These are phyloP conservation scores for Syrphus vitripennis DNA, from an alignment of 2,888 invertebrate genomes.

Conservation along the genomic window DNA sequence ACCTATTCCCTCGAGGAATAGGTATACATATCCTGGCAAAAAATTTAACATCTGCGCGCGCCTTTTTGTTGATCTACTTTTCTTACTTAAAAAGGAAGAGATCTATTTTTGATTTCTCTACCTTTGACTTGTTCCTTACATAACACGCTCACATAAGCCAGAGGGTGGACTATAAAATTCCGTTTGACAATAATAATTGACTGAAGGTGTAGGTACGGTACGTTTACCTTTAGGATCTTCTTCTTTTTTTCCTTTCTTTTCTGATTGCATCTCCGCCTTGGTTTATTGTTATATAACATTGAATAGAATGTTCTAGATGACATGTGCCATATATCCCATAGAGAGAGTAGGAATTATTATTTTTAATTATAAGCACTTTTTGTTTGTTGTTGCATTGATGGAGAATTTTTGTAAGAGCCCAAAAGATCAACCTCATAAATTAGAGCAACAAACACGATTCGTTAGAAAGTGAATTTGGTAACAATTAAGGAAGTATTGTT, in stretches of 20 bases:
- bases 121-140: neutral
- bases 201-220: neutral
- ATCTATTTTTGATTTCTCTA: conserved; percentile 21
- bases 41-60: conserved; percentile 65
- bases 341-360: conserved; percentile 22
- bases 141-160: conserved; percentile 1
- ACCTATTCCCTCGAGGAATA: conserved; percentile 16
- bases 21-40: neutral
- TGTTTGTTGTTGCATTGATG: neutral
- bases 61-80: conserved; percentile 56
- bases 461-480: conserved; percentile 15
- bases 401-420: conserved; percentile 13
- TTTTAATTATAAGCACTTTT: conserved; percentile 47
- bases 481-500: conserved; percentile 47
- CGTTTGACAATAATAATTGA: conserved; percentile 16
- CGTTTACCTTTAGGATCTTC: neutral
- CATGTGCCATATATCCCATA: conserved; percentile 44
- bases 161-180: conserved; percentile 61
- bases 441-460: neutral
- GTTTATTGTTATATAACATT: conserved; percentile 23
- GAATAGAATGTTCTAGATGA: conserved; percentile 21
- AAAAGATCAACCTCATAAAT: conserved; percentile 23
- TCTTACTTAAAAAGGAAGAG: neutral
- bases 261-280: conserved; percentile 47
- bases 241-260: neutral